phyloP scores from a whole-genome alignment of 2,888 invertebrate species.

The Pecten maximus region DNA sequence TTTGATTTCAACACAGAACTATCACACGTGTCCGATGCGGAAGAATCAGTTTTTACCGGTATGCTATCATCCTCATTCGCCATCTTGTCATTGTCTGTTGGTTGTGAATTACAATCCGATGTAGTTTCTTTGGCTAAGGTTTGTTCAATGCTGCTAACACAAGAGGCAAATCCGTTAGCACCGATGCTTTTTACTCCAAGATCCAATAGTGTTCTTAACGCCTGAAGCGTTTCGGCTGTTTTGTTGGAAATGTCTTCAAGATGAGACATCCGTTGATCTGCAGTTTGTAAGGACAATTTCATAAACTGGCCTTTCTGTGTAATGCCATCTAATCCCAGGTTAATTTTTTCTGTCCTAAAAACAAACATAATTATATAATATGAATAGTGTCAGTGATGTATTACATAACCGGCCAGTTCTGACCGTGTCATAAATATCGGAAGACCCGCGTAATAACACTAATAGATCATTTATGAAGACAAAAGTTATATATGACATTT shows the following conservation, averaged over 20 bases:
- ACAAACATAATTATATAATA: too few species aligned
- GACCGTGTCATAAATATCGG: too few species aligned
- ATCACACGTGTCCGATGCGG: neutral
- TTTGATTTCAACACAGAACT: neutral
- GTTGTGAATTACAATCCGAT: neutral
- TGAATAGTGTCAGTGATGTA: too few species aligned
- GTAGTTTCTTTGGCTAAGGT: neutral
- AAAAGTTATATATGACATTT: too few species aligned
- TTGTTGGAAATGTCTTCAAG: conserved; percentile 93
- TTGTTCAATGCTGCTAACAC: neutral
- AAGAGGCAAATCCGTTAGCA: neutral
- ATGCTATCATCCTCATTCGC: neutral
- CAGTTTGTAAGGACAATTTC: conserved; percentile 92
- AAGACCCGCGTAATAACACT: too few species aligned
- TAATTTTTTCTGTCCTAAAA: conserved; percentile 91
- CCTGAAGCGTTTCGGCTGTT: conserved; percentile 88
- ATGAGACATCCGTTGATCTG: conserved; percentile 93
- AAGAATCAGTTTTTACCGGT: neutral
- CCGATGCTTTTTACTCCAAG: conserved; percentile 53
- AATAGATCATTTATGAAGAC: too few species aligned
- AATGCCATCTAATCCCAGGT: conserved; percentile 95
- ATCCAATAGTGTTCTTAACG: conserved; percentile 91
- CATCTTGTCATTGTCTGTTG: neutral
- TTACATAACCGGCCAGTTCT: too few species aligned
- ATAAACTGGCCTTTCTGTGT: conserved; percentile 95